A percentile compares a stretch with the other conserved stretches of the same genome.
Evolutionary conservation across 2,888 invertebrate genomes (phyloP).

Genomic region (Terebella lapidaria): DNA sequence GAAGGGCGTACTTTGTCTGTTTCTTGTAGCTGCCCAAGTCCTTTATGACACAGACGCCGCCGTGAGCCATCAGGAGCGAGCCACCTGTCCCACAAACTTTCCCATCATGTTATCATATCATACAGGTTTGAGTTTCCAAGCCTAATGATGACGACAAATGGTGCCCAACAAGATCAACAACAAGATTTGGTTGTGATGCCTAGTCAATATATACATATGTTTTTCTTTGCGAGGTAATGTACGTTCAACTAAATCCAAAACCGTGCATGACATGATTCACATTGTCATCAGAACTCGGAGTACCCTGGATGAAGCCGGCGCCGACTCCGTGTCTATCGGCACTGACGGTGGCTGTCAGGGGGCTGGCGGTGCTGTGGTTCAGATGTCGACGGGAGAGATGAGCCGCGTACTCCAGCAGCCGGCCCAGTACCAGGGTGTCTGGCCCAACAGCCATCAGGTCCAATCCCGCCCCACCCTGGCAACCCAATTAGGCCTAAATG

Average conservation of each 20-base stretch:
- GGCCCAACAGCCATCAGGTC: background rate
- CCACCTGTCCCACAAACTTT: too few species aligned
- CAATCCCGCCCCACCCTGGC: background rate
- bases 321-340: background rate
- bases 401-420: background rate
- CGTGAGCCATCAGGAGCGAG: background rate
- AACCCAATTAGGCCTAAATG: background rate
- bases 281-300: too few species aligned
- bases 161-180: too few species aligned
- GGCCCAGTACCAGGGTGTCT: background rate
- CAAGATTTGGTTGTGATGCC: too few species aligned
- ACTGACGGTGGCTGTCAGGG: background rate
- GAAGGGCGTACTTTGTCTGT: background rate
- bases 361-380: background rate
- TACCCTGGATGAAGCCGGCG: background rate
- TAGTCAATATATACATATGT: too few species aligned
- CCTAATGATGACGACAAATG: too few species aligned
- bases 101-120: too few species aligned
- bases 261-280: too few species aligned
- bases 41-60: background rate
- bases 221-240: too few species aligned
- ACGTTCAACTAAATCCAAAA: too few species aligned
- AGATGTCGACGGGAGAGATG: background rate
- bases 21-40: background rate
- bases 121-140: too few species aligned